Evolutionary conservation across 2,797 vertebrate species (phyloP), one percentile per base, ranked within the genome.

Genomic region (Mus caroli): DNA sequence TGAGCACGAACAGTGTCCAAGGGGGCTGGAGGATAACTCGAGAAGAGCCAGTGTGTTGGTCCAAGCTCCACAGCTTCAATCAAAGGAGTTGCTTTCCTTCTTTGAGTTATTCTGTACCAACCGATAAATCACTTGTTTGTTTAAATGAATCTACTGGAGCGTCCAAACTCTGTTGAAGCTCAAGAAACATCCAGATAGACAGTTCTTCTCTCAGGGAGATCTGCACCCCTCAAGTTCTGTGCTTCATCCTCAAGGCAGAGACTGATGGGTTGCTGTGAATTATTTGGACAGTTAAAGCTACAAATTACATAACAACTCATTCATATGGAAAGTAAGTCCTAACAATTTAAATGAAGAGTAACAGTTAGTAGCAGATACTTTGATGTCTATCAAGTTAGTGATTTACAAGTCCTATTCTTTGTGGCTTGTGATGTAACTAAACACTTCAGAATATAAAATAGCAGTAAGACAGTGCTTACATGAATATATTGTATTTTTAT

Each of bases 401-500:
- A 95, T 98, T 97, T 97, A 83, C 26, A 95, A 85, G 54, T 50
- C 91, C n/a, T 6, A 54, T 62, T 96, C 94, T 93, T 85, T 95
- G 52, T 92, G 46, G 37, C 73, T 97, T 76, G 76, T 62, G 4
- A 92, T 94, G 3, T 91, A 76, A 93, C 95, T 96, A 96, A 97
- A 94, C 34, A 28, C 80, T 73, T 96, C 75, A 77, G 75, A 69
- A 69, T 89, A 69, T 22, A 52, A 91, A 91, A 92, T 64, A 91
- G 37, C 28, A 94, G 19, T 2, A 58, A 95, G 73, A 83, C 62
- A 88, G 93, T 73, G 11, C 76, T 89, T 96, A 77, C 9, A 19
- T 90, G 93, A 96, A 94, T 92, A 4, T 92, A 75, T 92, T 95
- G 50, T 24, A 77, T 85, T 97, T 97, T 97, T 96, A 96, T 96